phyloP scores from a whole-genome alignment of 2,888 invertebrate species.

The Masnerella sp. region DNA sequence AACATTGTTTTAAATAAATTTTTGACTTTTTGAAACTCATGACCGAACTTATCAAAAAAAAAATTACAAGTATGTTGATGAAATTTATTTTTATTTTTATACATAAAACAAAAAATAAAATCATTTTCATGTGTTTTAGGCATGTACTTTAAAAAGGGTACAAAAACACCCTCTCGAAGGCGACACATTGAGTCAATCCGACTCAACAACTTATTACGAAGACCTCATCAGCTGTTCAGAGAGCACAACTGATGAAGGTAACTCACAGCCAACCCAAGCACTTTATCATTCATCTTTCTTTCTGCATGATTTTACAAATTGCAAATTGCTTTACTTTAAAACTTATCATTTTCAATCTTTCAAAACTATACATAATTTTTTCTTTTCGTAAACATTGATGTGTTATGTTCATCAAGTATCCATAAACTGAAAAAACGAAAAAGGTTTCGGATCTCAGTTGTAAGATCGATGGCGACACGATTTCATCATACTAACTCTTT shows the following conservation, averaged over 20 bases:
- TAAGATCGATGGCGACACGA: constrained; percentile 34
- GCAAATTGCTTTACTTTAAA: too few species aligned
- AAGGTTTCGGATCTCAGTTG: constrained; percentile 34
- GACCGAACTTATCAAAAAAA: too few species aligned
- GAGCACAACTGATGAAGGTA: constrained; percentile 92
- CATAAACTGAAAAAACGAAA: constrained; percentile 12
- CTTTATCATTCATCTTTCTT: constrained; percentile 14
- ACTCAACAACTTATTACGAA: constrained; percentile 97
- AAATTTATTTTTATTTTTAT: too few species aligned
- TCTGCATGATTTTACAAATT: too few species aligned
- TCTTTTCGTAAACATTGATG: too few species aligned
- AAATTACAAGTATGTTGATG: too few species aligned
- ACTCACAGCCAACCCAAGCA: constrained; percentile 40
- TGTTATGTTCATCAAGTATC: too few species aligned
- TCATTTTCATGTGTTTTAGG: constrained; percentile 78
- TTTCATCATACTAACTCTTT: constrained; percentile 68
- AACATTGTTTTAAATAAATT: too few species aligned
- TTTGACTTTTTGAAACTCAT: too few species aligned
- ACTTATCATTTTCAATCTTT: too few species aligned
- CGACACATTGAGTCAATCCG: constrained; percentile 91
- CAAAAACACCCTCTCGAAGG: constrained; percentile 91
- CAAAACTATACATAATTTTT: too few species aligned
- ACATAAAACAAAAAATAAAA: too few species aligned
- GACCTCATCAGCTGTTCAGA: constrained; percentile 95
- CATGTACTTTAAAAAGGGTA: constrained; percentile 89